phyloP scores from a whole-genome alignment of 2,113 vertebrate species.

The Otus sunia region DNA sequence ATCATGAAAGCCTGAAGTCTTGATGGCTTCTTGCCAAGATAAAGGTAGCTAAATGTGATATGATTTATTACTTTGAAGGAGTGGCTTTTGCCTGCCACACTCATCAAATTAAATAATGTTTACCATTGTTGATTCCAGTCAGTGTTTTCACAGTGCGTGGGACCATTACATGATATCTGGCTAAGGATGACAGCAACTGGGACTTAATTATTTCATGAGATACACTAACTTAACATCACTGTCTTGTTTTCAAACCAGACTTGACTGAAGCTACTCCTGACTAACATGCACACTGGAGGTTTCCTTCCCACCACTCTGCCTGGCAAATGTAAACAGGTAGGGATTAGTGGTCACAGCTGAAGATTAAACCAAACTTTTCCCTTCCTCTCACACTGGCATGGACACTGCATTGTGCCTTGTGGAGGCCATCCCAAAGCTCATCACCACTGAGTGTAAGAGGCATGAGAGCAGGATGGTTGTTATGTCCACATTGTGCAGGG shows the following conservation, averaged over 20 bases:
- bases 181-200: neutral
- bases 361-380: neutral
- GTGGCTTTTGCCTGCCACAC: neutral
- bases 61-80: neutral
- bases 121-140: neutral
- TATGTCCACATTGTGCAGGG: accelerated
- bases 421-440: neutral
- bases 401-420: neutral
- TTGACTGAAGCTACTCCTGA: neutral
- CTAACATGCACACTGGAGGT: neutral
- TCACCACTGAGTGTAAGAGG: neutral
- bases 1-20: neutral
- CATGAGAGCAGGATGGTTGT: neutral
- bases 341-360: neutral
- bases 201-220: neutral
- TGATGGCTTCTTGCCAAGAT: neutral
- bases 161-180: neutral
- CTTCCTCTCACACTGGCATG: neutral
- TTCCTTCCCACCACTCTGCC: neutral
- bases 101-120: neutral
- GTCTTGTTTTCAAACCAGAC: neutral
- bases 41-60: neutral
- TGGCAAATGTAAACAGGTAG: neutral
- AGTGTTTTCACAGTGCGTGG: neutral
- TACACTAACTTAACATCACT: neutral